Percentiles rank a stretch among this genome's conserved stretches.
phyloP scores from a whole-genome alignment of 2,113 vertebrate species.

The Chroicocephalus ridibundus region DNA sequence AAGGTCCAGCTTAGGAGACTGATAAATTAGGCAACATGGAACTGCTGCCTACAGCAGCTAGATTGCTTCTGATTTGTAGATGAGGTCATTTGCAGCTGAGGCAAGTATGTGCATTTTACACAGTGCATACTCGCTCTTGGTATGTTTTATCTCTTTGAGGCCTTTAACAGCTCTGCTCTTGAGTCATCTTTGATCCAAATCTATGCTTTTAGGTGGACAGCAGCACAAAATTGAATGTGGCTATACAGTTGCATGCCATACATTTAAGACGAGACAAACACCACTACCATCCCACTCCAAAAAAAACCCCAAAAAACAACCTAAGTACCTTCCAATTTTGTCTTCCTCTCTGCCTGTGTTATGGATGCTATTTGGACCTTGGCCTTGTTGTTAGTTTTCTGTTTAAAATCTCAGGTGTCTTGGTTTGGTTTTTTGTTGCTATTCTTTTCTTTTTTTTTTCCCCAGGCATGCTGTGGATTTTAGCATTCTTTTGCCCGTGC shows the following conservation, averaged over 20 bases:
- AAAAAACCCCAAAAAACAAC: background rate
- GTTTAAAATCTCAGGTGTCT: background rate
- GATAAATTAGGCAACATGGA: background rate
- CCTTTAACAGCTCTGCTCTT: background rate
- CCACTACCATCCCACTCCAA: no score
- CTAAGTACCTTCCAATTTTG: background rate
- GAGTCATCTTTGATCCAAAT: background rate
- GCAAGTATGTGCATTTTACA: background rate
- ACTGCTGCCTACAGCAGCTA: background rate
- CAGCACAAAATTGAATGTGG: background rate
- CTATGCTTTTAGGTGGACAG: background rate
- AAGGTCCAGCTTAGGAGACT: background rate
- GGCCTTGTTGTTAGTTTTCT: background rate
- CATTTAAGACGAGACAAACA: background rate
- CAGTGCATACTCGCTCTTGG: fast-evolving
- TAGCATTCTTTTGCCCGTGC: background rate
- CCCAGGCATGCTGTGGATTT: background rate
- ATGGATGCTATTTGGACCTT: background rate
- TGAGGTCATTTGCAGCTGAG: background rate
- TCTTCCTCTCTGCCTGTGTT: background rate
- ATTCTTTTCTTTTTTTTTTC: background rate
- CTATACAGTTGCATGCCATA: background rate
- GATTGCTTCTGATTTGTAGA: background rate
- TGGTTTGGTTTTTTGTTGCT: background rate
- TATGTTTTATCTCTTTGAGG: background rate